These are phyloP conservation scores for Actinemys pallida DNA, from an alignment of 2,113 vertebrate genomes.

Conservation along the genomic window DNA sequence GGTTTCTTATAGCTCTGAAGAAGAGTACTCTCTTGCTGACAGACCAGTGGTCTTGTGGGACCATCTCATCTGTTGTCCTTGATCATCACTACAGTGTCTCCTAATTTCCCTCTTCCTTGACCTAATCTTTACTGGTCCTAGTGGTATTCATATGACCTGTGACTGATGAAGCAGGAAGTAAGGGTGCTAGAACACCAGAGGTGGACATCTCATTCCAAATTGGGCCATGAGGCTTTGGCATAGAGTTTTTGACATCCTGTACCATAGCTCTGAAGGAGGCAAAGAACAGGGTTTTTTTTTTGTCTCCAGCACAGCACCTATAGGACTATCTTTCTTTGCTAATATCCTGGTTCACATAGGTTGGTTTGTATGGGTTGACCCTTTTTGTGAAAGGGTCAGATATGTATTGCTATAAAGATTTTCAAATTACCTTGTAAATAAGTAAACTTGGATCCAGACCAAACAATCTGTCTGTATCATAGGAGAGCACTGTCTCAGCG, in stretches of 20 bases:
- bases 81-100: neutral
- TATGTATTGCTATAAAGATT: rapidly evolving
- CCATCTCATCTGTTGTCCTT: neutral
- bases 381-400: neutral
- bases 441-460: neutral
- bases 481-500: neutral
- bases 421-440: neutral
- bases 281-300: rapidly evolving
- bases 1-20: neutral
- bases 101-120: neutral
- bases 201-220: neutral
- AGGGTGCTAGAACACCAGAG: neutral
- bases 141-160: neutral
- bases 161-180: neutral
- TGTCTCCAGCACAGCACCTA: neutral
- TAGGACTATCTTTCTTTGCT: neutral
- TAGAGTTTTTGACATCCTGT: neutral
- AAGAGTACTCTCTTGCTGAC: too few species aligned
- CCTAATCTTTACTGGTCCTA: neutral
- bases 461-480: neutral
- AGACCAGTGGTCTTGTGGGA: neutral
- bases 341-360: neutral
- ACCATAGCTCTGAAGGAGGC: neutral
- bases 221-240: neutral
- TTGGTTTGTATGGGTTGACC: neutral